Conservation (phyloP, 2,797 vertebrate genomes). For the Sebastes miniatus region DNA sequence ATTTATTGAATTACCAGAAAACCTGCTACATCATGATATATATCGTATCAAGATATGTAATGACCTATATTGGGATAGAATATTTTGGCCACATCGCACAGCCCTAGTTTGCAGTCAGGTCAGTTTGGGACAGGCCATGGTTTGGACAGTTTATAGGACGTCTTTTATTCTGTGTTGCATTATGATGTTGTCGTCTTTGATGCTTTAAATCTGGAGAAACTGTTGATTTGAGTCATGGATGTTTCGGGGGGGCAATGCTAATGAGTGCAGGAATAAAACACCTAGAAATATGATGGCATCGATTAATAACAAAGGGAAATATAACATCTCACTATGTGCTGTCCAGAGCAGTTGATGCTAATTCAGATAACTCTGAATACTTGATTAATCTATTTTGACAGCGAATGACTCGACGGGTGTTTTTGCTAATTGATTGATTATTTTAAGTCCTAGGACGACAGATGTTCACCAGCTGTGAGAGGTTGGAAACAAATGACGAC, state of each 20-base stretch:
- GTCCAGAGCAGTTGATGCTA: background rate
- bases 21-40: too few relatives aligned
- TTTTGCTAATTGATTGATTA: background rate
- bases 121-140: background rate
- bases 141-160: background rate
- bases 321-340: background rate
- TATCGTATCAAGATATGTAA: too few relatives aligned
- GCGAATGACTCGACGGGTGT: background rate
- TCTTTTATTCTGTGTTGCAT: background rate
- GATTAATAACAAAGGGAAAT: background rate
- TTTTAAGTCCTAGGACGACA: background rate
- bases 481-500: background rate
- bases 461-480: conserved; percentile 25
- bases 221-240: background rate
- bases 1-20: too few relatives aligned
- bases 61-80: too few relatives aligned
- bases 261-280: background rate
- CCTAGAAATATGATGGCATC: background rate
- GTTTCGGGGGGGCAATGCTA: background rate
- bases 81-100: too few relatives aligned
- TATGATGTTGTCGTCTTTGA: background rate
- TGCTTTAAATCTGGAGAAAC: background rate
- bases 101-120: background rate
- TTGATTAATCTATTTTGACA: background rate
- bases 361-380: background rate